Evolutionary conservation across 1,140 invertebrate species (phyloP), one percentile per base, ranked within the genome.

Genomic region (Ceratina australensis): DNA sequence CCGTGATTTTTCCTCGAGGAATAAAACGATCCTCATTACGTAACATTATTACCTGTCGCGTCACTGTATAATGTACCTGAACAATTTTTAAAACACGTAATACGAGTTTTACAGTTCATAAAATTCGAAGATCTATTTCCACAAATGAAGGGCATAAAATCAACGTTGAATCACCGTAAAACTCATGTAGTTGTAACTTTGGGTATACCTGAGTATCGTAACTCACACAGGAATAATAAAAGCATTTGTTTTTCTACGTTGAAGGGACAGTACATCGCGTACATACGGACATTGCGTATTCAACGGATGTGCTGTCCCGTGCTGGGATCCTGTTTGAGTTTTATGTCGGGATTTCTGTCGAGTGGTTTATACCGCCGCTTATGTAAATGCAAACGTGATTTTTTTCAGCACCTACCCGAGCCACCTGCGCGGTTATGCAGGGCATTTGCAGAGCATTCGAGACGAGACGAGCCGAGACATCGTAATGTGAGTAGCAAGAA

Each of bases 381-480:
- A 92, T 92, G 91, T 90, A 91, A 92, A 91, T 92, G 89, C 86
- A 87, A 91, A 92, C 91, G 91, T 92, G 91, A 92, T 92, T 92
- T 92, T 88, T 91, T 92, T 91, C 89, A 91, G 79, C 88, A 89
- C 90, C 87, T 91, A 79, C 78, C 69, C 50, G 68, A 79, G 50
- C 81, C 73, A 80, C 78, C 71, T 67, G 79, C 72, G 63, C 67
- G 73, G 33, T 60, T 80, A 61, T 61, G 54, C 73, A 59, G 66
- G 33, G 56, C 82, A 87, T 86, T 87, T 75, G 72, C 75, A 50
- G 33, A 42, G 80, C 78, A 81, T 87, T 86, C 80, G 74, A 80
- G 86, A 80, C 84, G 79, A 87, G 77, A 42, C 54, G 54, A 71
- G 57, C n/a, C 16, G 22, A 57, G 42, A 26, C 28, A 33, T 24